Conservation (phyloP, 2,797 vertebrate genomes). For the Phyllotis vaccarum region DNA sequence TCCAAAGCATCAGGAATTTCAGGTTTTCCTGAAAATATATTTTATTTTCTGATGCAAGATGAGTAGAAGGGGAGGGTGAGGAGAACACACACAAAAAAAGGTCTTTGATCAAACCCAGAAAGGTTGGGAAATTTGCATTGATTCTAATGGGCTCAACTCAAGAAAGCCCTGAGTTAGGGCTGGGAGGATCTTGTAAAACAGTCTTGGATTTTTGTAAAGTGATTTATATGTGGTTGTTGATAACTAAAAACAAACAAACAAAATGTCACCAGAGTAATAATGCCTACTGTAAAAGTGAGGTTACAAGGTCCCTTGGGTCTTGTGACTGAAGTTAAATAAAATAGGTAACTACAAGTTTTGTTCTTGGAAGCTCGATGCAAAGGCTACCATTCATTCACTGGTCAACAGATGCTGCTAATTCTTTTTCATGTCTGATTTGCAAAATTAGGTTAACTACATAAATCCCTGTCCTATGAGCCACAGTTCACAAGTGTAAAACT, state of each 20-base stretch:
- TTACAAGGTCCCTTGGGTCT: constrained; percentile 84
- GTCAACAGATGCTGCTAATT: constrained; percentile 79
- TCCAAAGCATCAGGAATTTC: constrained; percentile 82
- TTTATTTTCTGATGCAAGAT: constrained; percentile 65
- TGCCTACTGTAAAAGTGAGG: constrained; percentile 87
- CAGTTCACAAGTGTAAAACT: constrained; percentile 85
- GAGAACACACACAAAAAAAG: constrained; percentile 79
- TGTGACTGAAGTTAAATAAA: constrained; percentile 84
- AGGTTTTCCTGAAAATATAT: constrained; percentile 78
- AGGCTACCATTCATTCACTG: constrained; percentile 85
- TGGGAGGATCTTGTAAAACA: constrained; percentile 84
- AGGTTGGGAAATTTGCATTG: constrained; percentile 84
- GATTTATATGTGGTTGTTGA: constrained; percentile 81
- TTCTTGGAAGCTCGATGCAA: constrained; percentile 86
- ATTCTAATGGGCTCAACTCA: constrained; percentile 82
- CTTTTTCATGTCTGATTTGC: constrained; percentile 76
- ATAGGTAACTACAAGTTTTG: constrained; percentile 80
- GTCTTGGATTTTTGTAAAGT: constrained; percentile 84
- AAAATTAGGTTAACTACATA: constrained; percentile 82
- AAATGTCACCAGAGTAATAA: constrained; percentile 85
- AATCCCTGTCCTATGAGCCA: constrained; percentile 85
- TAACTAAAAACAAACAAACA: constrained; percentile 80
- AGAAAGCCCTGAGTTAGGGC: constrained; percentile 78
- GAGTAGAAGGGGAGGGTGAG: constrained; percentile 79
- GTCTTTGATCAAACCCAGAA: constrained; percentile 84